A percentile compares a stretch with the other conserved stretches of the same genome.
Evolutionary conservation across 2,888 invertebrate species (phyloP).

Genomic region (Synanthedon myopaeformis): DNA sequence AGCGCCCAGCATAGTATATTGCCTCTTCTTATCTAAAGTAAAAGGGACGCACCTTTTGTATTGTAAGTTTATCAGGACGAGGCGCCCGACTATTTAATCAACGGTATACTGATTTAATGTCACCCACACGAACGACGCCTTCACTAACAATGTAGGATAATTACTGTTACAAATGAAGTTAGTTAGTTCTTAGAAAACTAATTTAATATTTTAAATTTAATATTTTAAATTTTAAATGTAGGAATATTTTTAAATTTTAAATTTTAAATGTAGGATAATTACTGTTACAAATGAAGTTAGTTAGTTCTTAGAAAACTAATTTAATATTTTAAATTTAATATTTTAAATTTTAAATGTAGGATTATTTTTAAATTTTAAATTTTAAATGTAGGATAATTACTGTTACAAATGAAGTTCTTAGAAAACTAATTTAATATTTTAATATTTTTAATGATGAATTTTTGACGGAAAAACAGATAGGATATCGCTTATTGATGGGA

Average conservation of each 20-base stretch:
- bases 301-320: too few relatives aligned
- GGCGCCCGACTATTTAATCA: neutral
- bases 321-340: too few relatives aligned
- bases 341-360: too few relatives aligned
- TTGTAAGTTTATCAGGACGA: neutral
- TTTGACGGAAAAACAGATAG: neutral
- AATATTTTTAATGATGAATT: neutral
- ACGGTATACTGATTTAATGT: neutral
- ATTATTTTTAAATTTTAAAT: too few relatives aligned
- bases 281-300: too few relatives aligned
- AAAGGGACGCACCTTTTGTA: neutral
- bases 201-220: neutral
- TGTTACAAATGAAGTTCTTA: neutral
- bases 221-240: too few relatives aligned
- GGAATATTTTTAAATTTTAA: too few relatives aligned
- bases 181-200: neutral
- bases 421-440: neutral
- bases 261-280: too few relatives aligned
- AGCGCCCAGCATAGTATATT: neutral
- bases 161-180: neutral
- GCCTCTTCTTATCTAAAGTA: neutral
- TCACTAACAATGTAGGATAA: neutral
- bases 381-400: too few relatives aligned
- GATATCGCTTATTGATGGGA: too few relatives aligned
- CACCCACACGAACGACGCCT: neutral